Percentiles rank a stretch among this genome's conserved stretches.
Evolutionary conservation across 2,888 invertebrate species (phyloP).

Genomic region (Mylabris sibirica): DNA sequence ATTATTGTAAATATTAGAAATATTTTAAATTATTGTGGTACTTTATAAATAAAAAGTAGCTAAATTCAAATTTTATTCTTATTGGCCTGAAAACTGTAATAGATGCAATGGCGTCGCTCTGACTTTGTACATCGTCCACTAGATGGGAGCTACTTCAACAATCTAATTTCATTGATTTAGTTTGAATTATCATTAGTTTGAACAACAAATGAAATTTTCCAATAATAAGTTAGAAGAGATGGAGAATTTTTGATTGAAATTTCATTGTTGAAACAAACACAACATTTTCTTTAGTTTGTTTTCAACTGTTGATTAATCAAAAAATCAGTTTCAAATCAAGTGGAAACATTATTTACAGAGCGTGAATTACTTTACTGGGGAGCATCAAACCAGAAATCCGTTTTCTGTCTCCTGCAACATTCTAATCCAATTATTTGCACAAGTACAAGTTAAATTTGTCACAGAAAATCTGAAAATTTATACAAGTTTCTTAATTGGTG

Average conservation of each 20-base stretch:
- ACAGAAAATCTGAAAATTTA: slow-evolving; percentile 49
- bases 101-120: not conserved
- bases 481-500: slow-evolving; percentile 54
- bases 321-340: not conserved
- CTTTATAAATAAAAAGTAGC: not conserved
- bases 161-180: not conserved
- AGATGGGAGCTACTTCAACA: not conserved
- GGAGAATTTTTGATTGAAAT: not conserved
- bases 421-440: slow-evolving; percentile 31
- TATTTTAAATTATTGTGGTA: too few relatives aligned
- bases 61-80: not conserved
- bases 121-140: not conserved
- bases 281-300: not conserved
- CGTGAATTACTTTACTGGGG: not conserved
- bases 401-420: slow-evolving; percentile 5
- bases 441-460: slow-evolving; percentile 48
- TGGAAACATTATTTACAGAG: not conserved
- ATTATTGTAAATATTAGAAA: not conserved
- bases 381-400: not conserved
- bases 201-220: not conserved
- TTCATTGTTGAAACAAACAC: not conserved
- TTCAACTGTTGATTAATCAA: not conserved
- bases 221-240: not conserved
- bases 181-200: not conserved
- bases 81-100: not conserved